Conservation (phyloP, 1,140 invertebrate genomes). For the Microplitis demolitor region DNA sequence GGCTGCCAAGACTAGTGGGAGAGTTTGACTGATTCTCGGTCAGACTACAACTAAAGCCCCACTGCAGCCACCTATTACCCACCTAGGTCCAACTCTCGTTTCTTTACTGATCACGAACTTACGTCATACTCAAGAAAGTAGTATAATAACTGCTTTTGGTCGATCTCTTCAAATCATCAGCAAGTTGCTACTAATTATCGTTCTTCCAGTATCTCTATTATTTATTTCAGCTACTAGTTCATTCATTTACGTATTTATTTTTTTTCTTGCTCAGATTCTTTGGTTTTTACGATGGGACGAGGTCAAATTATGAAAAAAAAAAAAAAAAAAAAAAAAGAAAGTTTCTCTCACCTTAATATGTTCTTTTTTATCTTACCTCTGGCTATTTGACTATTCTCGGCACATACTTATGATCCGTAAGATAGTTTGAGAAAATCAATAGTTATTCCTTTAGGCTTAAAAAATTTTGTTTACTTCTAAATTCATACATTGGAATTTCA, state of each 20-base stretch:
- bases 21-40: constrained; percentile 11
- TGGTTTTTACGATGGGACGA: neutral
- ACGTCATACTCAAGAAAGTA: constrained; percentile 48
- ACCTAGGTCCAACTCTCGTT: constrained; percentile 20
- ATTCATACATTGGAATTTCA: no score
- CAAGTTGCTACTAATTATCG: constrained; percentile 1
- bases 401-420: no score
- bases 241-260: neutral
- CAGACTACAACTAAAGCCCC: neutral
- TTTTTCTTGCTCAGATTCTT: no score
- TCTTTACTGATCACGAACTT: constrained; percentile 33
- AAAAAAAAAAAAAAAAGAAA: neutral
- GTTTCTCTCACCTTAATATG: no score
- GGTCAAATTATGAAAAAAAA: neutral
- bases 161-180: constrained; percentile 17
- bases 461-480: no score
- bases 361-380: no score
- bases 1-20: constrained; percentile 5
- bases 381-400: no score
- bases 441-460: no score
- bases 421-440: no score
- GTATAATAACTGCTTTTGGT: constrained; percentile 37
- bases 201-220: neutral
- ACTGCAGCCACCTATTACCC: neutral
- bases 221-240: no score